Conservation (phyloP, 2,113 vertebrate species). For the Nothocercus julius region DNA sequence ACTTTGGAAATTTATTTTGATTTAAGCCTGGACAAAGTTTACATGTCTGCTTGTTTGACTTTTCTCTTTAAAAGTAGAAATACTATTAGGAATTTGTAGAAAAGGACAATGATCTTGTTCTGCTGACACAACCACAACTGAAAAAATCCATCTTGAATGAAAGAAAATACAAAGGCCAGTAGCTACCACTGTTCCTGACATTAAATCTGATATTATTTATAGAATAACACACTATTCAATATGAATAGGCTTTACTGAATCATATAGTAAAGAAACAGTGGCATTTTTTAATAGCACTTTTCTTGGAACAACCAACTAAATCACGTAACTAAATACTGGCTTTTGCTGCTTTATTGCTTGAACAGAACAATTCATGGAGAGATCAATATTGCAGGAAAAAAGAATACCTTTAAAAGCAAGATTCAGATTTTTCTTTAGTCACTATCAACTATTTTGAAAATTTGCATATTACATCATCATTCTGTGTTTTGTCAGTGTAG, state of each 20-base stretch:
- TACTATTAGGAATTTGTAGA: not conserved
- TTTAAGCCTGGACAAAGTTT: not conserved
- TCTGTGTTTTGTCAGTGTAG: not conserved
- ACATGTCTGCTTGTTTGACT: not conserved
- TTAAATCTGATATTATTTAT: not conserved
- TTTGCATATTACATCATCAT: not conserved
- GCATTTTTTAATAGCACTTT: not conserved
- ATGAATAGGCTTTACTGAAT: not conserved
- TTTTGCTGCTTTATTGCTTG: not conserved
- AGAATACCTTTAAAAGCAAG: not conserved
- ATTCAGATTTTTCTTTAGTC: not conserved
- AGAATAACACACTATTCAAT: not conserved
- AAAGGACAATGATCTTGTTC: not conserved
- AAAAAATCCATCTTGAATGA: not conserved
- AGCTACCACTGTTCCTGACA: not conserved
- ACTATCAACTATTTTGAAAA: not conserved
- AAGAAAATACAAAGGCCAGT: constrained; percentile 11
- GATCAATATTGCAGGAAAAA: not conserved
- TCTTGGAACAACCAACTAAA: not conserved
- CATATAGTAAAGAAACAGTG: not conserved
- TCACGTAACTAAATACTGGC: not conserved
- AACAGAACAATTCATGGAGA: not conserved
- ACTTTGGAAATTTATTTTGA: not conserved
- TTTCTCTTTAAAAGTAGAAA: not conserved
- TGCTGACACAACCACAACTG: not conserved